Percentiles rank a stretch among this genome's conserved stretches.
Conservation (phyloP, 2,888 invertebrate species). For the Sussaba pulchella region DNA sequence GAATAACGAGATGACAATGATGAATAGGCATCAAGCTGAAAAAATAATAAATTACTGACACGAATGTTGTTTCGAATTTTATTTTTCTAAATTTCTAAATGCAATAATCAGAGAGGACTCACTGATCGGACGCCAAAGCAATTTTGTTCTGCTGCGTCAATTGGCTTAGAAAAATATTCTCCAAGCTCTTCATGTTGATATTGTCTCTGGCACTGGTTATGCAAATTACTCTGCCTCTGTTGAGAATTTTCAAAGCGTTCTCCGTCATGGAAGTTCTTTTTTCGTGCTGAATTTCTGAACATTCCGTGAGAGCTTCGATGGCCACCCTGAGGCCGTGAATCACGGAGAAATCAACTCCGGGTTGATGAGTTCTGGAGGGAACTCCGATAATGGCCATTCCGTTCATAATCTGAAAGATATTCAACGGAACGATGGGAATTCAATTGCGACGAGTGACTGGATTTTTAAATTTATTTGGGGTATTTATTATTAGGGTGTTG, state of each 20-base stretch:
- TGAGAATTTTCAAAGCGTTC: constrained; percentile 84
- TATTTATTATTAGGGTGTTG: no score
- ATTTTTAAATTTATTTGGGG: no score
- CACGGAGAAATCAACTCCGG: constrained; percentile 89
- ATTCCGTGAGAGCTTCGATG: constrained; percentile 93
- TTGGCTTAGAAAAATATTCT: constrained; percentile 94
- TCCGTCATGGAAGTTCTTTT: constrained; percentile 85
- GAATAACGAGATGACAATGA: constrained; percentile 95
- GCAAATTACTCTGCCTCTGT: constrained; percentile 94
- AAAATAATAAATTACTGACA: constrained; percentile 34
- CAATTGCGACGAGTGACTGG: background rate
- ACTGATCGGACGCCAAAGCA: constrained; percentile 88
- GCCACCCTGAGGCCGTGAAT: constrained; percentile 95
- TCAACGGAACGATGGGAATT: background rate
- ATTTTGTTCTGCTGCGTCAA: constrained; percentile 92
- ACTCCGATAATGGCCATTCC: constrained; percentile 93
- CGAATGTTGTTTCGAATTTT: no score
- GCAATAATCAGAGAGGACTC: constrained; percentile 75
- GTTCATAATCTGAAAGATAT: constrained; percentile 88
- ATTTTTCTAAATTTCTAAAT: no score
- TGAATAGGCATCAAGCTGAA: constrained; percentile 90
- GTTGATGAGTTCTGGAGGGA: constrained; percentile 87
- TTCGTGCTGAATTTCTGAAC: constrained; percentile 90
- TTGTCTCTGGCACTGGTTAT: constrained; percentile 96
- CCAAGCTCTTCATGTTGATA: constrained; percentile 93